These are phyloP conservation scores for Dicranocentrus wangi DNA, from an alignment of 2,888 invertebrate species.

Conservation along the genomic window DNA sequence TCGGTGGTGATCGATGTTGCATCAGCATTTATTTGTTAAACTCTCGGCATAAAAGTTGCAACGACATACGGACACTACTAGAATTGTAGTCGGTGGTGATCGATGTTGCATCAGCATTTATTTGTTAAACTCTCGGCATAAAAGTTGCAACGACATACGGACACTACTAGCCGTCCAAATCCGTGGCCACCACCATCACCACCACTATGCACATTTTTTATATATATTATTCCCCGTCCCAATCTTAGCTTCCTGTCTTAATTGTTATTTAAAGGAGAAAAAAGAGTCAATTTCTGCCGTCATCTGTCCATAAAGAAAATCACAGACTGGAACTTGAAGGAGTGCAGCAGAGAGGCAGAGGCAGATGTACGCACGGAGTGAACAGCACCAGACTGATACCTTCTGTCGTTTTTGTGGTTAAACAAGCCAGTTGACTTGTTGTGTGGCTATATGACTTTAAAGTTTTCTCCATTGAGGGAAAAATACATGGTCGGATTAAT, in stretches of 20 bases:
- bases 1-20: too few relatives aligned
- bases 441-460: too few relatives aligned
- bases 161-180: not conserved
- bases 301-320: conserved; percentile 46
- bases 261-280: conserved; percentile 20
- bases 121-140: too few relatives aligned
- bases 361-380: not conserved
- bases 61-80: conserved; percentile 22
- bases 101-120: too few relatives aligned
- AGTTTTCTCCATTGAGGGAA: conserved; percentile 17
- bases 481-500: too few relatives aligned
- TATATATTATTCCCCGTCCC: too few relatives aligned
- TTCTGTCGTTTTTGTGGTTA: conserved; percentile 27
- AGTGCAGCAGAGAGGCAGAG: not conserved
- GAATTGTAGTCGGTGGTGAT: too few relatives aligned
- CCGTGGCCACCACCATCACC: too few relatives aligned
- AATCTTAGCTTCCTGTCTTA: conserved; percentile 28
- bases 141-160: conserved; percentile 40
- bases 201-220: conserved; percentile 17
- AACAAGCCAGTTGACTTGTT: not conserved
- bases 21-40: too few relatives aligned
- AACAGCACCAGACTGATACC: conserved; percentile 43
- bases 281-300: conserved; percentile 11
- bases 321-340: conserved; percentile 40
- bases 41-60: conserved; percentile 35